Evolutionary conservation across 2,797 vertebrate genomes (phyloP).

Genomic region (Anas flavirostris): DNA sequence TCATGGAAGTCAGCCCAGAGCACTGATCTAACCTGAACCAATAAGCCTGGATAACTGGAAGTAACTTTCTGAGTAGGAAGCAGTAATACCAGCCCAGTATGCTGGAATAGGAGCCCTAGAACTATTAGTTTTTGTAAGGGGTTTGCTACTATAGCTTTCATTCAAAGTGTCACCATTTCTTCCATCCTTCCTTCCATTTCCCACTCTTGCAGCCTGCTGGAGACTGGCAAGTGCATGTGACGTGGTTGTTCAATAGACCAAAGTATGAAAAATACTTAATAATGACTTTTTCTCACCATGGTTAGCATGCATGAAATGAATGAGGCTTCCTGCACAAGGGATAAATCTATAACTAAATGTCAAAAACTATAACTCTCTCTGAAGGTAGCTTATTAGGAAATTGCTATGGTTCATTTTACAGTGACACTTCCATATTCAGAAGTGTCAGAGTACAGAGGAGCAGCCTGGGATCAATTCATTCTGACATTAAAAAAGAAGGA

Average conservation of each 20-base stretch:
- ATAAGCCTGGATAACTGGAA: not conserved
- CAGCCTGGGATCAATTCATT: slow-evolving; percentile 72
- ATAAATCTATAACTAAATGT: slow-evolving; percentile 73
- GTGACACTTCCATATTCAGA: slow-evolving; percentile 74
- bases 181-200: not conserved
- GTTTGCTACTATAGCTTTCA: not conserved
- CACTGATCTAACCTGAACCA: not conserved
- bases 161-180: not conserved
- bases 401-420: slow-evolving; percentile 76
- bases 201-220: not conserved
- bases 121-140: not conserved
- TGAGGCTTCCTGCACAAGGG: slow-evolving; percentile 48
- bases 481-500: slow-evolving; percentile 37
- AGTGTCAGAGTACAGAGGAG: slow-evolving; percentile 66
- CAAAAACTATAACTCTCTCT: slow-evolving; percentile 72
- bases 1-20: not conserved
- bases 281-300: slow-evolving; percentile 41
- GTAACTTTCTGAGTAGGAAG: not conserved
- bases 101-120: not conserved
- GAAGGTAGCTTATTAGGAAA: slow-evolving; percentile 77
- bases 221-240: slow-evolving; percentile 13
- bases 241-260: slow-evolving; percentile 28
- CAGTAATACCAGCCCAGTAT: not conserved
- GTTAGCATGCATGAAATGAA: slow-evolving; percentile 67
- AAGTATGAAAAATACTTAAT: slow-evolving; percentile 60